Conservation (phyloP, 2,888 invertebrate species). For the Platynereis dumerilii region DNA sequence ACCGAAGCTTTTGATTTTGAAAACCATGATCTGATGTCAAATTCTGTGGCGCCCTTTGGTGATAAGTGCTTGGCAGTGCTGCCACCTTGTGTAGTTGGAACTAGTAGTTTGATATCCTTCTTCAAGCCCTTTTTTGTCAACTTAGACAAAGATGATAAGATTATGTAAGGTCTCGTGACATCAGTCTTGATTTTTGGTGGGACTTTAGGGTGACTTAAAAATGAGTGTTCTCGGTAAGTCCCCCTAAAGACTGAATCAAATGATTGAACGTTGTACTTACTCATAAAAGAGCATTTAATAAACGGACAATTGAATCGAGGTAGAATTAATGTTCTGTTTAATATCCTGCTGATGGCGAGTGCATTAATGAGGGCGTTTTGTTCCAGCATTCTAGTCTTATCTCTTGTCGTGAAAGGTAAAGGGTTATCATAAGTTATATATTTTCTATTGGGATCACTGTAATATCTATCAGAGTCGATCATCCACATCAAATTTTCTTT, state of each 20-base stretch:
- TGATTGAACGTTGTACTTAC: not conserved
- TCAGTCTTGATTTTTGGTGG: not conserved
- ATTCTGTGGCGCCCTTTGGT: too few species aligned
- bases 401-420: conserved; percentile 16
- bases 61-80: too few species aligned
- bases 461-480: conserved; percentile 32
- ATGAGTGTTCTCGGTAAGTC: conserved; percentile 17
- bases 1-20: too few species aligned
- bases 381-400: not conserved
- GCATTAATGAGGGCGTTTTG: conserved; percentile 5
- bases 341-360: not conserved
- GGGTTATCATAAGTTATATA: conserved; percentile 38
- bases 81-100: too few species aligned
- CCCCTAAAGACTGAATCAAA: conserved; percentile 5
- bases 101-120: too few species aligned
- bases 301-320: conserved; percentile 18
- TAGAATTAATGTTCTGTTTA: conserved; percentile 19
- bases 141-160: too few species aligned
- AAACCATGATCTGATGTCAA: too few species aligned
- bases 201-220: conserved; percentile 15
- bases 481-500: conserved; percentile 37
- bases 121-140: too few species aligned
- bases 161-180: too few species aligned
- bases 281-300: conserved; percentile 12
- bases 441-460: conserved; percentile 24